A percentile compares a stretch with the other conserved stretches of the same genome.
Evolutionary conservation across 2,113 vertebrate genomes (phyloP).

Genomic region (Vulpes lagopus): DNA sequence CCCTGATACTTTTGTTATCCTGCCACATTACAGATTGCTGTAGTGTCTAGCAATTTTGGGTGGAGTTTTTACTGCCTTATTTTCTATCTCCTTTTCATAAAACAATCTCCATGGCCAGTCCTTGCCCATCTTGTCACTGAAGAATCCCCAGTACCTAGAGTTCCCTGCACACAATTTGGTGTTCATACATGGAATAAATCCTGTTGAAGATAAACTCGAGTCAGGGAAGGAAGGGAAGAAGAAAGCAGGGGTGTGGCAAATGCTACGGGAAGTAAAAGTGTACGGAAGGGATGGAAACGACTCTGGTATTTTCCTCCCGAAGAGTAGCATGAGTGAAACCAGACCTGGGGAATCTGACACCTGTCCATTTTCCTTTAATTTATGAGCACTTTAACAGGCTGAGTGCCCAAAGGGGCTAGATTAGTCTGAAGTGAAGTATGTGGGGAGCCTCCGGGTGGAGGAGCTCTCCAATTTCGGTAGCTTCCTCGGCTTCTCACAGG

Average conservation of each 20-base stretch:
- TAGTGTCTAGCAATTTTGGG: too few relatives aligned
- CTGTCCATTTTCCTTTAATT: too few relatives aligned
- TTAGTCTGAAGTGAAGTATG: too few relatives aligned
- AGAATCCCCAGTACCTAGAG: background rate
- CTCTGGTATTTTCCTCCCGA: background rate
- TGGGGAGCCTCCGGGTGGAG: too few relatives aligned
- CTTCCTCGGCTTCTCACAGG: background rate
- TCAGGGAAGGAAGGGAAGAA: too few relatives aligned
- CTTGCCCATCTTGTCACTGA: background rate
- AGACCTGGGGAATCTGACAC: background rate
- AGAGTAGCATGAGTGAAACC: background rate
- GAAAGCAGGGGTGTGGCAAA: too few relatives aligned
- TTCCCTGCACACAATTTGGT: background rate
- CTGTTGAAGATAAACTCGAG: background rate
- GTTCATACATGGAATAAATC: background rate
- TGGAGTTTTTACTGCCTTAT: background rate
- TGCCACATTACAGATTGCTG: too few relatives aligned
- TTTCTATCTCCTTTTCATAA: background rate
- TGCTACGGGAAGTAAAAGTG: background rate
- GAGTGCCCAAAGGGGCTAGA: background rate
- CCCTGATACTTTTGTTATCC: too few relatives aligned
- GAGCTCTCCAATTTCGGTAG: accelerated
- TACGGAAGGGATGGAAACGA: background rate
- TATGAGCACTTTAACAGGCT: background rate
- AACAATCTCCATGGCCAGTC: background rate